A percentile compares a stretch with the other conserved stretches of the same genome.
Conservation (phyloP, 2,113 vertebrate genomes). For the Onychostruthus taczanowskii region DNA sequence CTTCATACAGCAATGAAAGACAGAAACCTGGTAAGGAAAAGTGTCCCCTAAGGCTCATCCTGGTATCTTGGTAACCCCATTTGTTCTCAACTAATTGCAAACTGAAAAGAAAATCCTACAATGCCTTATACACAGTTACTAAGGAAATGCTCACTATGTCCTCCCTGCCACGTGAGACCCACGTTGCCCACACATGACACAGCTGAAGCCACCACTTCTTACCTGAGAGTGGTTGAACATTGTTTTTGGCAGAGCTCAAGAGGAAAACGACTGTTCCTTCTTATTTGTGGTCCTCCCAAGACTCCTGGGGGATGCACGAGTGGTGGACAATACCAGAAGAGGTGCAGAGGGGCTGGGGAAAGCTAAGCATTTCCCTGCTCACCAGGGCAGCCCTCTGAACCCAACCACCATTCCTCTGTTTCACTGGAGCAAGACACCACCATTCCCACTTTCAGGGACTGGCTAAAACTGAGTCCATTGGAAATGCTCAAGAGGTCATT, state of each 20-base stretch:
- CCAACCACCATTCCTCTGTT: background rate
- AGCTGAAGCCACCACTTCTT: background rate
- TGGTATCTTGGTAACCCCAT: background rate
- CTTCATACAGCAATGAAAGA: background rate
- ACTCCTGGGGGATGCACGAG: fast-evolving
- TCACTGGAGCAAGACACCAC: background rate
- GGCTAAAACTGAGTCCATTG: background rate
- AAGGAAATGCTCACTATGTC: background rate
- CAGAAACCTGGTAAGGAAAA: background rate
- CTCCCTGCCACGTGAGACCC: background rate
- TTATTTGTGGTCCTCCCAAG: background rate
- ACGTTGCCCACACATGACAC: background rate
- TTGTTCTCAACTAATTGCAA: background rate
- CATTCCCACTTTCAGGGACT: background rate
- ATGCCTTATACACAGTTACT: background rate
- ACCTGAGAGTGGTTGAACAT: background rate
- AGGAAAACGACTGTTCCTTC: background rate
- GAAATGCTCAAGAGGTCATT: background rate
- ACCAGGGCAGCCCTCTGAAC: background rate
- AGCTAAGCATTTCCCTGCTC: background rate
- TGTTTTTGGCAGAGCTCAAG: fast-evolving
- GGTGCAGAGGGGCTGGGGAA: background rate
- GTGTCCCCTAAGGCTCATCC: background rate
- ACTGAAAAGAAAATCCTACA: background rate
- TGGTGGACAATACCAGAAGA: background rate